Conservation (phyloP, 2,113 vertebrate species). For the Sinocyclocheilus rhinocerous region DNA sequence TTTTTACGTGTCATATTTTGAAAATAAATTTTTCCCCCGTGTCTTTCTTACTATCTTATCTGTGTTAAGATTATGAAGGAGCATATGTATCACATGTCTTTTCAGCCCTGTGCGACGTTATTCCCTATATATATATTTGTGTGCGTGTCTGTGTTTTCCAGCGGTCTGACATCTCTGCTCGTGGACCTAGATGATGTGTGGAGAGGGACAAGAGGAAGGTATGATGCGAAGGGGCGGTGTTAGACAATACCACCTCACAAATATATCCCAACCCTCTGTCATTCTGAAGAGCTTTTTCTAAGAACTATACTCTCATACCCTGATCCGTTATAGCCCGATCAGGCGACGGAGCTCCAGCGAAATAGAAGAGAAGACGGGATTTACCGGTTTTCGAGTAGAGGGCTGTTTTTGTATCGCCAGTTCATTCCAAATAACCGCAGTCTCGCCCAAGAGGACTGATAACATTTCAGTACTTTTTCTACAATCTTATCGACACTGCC, state of each 20-base stretch:
- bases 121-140: too few species aligned
- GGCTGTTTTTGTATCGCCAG: slow-evolving; percentile 58
- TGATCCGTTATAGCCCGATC: slow-evolving; percentile 66
- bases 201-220: slow-evolving; percentile 20
- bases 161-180: not conserved
- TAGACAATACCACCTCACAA: slow-evolving; percentile 69
- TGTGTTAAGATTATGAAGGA: not conserved
- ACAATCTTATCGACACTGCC: slow-evolving; percentile 63
- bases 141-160: not conserved
- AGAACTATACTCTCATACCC: slow-evolving; percentile 31
- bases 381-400: slow-evolving; percentile 22
- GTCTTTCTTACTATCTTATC: not conserved
- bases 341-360: not conserved
- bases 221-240: slow-evolving; percentile 63
- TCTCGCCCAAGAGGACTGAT: slow-evolving; percentile 63
- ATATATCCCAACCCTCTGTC: slow-evolving; percentile 72
- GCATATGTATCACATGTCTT: too few species aligned
- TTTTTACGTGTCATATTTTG: not conserved
- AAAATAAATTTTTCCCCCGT: too few species aligned
- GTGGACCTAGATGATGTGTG: not conserved
- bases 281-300: slow-evolving; percentile 51
- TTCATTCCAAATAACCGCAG: slow-evolving; percentile 54
- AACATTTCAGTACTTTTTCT: slow-evolving; percentile 67
- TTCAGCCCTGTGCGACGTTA: too few species aligned
- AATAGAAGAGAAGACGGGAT: not conserved